phyloP scores from a whole-genome alignment of 2,113 vertebrate genomes.

The Tiliqua scincoides region DNA sequence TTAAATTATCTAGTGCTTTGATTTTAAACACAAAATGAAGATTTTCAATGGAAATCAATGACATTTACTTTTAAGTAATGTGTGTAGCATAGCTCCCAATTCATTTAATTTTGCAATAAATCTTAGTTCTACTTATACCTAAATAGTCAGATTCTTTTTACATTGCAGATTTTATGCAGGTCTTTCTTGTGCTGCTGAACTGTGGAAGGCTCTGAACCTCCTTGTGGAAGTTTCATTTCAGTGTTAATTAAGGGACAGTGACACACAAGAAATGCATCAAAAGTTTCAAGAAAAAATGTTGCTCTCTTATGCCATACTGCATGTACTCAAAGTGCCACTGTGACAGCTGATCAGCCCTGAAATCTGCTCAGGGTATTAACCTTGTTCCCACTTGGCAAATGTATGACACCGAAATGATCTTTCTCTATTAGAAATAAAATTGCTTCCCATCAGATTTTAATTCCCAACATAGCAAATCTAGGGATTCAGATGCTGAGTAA shows the following conservation, averaged over 20 bases:
- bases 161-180: neutral
- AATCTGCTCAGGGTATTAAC: conserved; percentile 51
- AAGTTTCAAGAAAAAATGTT: conserved; percentile 27
- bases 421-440: conserved; percentile 39
- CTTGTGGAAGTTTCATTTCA: conserved; percentile 21
- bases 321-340: neutral
- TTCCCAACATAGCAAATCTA: conserved; percentile 18
- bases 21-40: neutral
- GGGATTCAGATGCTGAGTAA: neutral
- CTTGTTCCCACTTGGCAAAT: conserved; percentile 32
- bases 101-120: neutral
- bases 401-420: conserved; percentile 25
- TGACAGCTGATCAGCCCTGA: conserved; percentile 42
- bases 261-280: conserved; percentile 33
- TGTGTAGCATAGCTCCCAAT: neutral
- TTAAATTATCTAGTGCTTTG: neutral
- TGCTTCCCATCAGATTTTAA: conserved; percentile 13
- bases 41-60: neutral
- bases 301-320: neutral
- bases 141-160: neutral
- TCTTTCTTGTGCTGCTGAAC: neutral
- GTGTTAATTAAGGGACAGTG: conserved; percentile 19
- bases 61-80: neutral
- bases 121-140: neutral
- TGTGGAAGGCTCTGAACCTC: neutral